phyloP scores from a whole-genome alignment of 2,888 invertebrate genomes.

The Diarsia rubi region DNA sequence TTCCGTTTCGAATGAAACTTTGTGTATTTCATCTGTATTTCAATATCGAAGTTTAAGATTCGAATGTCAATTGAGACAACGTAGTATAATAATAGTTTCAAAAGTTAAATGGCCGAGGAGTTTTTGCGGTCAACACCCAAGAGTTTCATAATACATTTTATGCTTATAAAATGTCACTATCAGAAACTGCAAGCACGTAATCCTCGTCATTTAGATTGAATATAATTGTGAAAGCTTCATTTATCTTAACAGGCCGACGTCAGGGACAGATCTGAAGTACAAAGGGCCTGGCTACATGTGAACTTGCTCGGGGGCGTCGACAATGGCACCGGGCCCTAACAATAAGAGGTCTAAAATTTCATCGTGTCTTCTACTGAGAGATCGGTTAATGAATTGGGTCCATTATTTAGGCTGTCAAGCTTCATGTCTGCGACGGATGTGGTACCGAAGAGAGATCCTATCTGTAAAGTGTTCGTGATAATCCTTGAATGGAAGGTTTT shows the following conservation, averaged over 20 bases:
- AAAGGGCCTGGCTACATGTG: slow-evolving; percentile 82
- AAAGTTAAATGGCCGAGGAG: slow-evolving; percentile 27
- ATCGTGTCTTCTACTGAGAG: slow-evolving; percentile 69
- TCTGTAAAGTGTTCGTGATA: slow-evolving; percentile 58
- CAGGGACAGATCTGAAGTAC: slow-evolving; percentile 81
- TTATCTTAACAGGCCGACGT: slow-evolving; percentile 84
- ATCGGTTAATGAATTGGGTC: slow-evolving; percentile 73
- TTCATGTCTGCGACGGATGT: slow-evolving; percentile 68
- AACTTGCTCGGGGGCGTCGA: slow-evolving; percentile 76
- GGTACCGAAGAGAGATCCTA: slow-evolving; percentile 58
- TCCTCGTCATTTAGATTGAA: slow-evolving; percentile 73
- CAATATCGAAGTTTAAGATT: slow-evolving; percentile 48
- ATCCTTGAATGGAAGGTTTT: slow-evolving; percentile 52
- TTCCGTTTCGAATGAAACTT: slow-evolving; percentile 41
- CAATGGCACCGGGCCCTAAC: slow-evolving; percentile 75
- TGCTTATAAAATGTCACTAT: slow-evolving; percentile 47
- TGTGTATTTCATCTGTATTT: slow-evolving; percentile 44
- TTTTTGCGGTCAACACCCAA: slow-evolving; percentile 16
- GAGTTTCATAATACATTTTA: slow-evolving; percentile 21
- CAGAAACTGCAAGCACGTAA: slow-evolving; percentile 52
- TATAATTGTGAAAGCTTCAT: slow-evolving; percentile 84
- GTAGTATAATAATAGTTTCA: slow-evolving; percentile 12
- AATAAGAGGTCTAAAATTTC: slow-evolving; percentile 79
- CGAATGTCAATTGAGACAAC: slow-evolving; percentile 39
- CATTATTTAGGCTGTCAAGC: slow-evolving; percentile 70